A percentile compares a stretch with the other conserved stretches of the same genome.
These are phyloP conservation scores for Trichonephila inaurata DNA, from an alignment of 1,140 invertebrate species.

Conservation along the genomic window DNA sequence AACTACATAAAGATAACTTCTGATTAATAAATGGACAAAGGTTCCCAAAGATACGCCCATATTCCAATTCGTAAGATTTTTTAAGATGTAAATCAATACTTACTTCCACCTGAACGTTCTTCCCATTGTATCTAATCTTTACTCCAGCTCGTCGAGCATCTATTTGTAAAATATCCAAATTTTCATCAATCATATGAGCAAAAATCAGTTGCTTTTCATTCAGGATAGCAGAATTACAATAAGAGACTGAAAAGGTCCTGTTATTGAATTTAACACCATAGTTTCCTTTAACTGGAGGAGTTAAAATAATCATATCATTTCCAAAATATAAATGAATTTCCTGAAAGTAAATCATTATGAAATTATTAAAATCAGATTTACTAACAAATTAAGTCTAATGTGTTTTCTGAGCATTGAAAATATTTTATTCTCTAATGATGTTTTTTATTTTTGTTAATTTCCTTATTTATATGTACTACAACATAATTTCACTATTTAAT, in stretches of 20 bases:
- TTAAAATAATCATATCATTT: neutral
- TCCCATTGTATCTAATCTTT: conserved; percentile 74
- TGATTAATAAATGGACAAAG: too few species aligned
- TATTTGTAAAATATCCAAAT: neutral
- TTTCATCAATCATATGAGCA: neutral
- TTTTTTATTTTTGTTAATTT: too few species aligned
- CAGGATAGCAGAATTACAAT: conserved; percentile 1
- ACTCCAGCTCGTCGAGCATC: conserved; percentile 31
- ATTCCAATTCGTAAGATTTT: too few species aligned
- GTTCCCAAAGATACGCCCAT: too few species aligned
- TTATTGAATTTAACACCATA: conserved; percentile 33
- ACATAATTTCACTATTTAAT: too few species aligned
- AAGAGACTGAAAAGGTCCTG: conserved; percentile 25
- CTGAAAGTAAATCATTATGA: conserved; percentile 12
- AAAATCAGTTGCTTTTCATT: neutral
- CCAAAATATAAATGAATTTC: conserved; percentile 51
- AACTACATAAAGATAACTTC: too few species aligned
- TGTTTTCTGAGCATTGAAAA: too few species aligned
- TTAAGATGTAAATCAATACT: neutral
- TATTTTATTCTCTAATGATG: too few species aligned
- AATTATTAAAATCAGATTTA: too few species aligned
- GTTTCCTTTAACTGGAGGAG: neutral
- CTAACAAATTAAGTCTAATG: too few species aligned
- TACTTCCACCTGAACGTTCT: conserved; percentile 72
- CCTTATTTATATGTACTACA: too few species aligned